Evolutionary conservation across 2,888 invertebrate species (phyloP).

Genomic region (Andrena camellia): DNA sequence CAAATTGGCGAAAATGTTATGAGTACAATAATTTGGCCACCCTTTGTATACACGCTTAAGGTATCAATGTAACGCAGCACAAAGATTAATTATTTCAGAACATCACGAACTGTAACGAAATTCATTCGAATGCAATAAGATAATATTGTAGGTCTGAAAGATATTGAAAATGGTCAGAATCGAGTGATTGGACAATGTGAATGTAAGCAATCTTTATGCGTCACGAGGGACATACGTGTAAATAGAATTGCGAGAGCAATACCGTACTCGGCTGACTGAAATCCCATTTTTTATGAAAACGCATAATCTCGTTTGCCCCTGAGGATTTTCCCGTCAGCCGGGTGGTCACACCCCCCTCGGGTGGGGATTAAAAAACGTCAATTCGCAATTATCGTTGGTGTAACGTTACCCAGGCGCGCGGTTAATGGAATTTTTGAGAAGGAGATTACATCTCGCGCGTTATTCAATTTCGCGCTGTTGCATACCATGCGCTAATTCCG

Average conservation of each 20-base stretch:
- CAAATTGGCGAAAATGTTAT: too few relatives aligned
- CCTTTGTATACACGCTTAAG: too few relatives aligned
- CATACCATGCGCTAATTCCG: constrained; percentile 58
- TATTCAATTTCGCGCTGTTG: constrained; percentile 67
- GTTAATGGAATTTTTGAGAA: constrained; percentile 85
- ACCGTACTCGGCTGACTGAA: constrained; percentile 28
- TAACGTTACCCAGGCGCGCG: constrained; percentile 61
- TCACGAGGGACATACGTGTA: neutral
- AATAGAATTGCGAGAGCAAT: constrained; percentile 8
- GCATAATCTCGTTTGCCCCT: constrained; percentile 51
- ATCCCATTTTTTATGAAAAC: constrained; percentile 73
- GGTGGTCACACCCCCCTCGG: constrained; percentile 30
- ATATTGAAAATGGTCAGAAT: too few relatives aligned
- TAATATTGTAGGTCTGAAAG: too few relatives aligned
- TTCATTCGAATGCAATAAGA: too few relatives aligned
- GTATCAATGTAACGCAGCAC: too few relatives aligned
- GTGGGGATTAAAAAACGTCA: constrained; percentile 78
- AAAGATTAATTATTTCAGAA: too few relatives aligned
- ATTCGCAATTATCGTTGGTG: constrained; percentile 79
- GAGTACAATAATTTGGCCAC: too few relatives aligned
- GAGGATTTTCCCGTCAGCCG: constrained; percentile 73
- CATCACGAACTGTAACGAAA: too few relatives aligned
- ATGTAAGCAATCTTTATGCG: too few relatives aligned
- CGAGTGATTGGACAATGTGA: too few relatives aligned
- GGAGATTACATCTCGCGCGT: constrained; percentile 79